Conservation (phyloP, 2,888 invertebrate genomes). For the Amphipyra berbera region DNA sequence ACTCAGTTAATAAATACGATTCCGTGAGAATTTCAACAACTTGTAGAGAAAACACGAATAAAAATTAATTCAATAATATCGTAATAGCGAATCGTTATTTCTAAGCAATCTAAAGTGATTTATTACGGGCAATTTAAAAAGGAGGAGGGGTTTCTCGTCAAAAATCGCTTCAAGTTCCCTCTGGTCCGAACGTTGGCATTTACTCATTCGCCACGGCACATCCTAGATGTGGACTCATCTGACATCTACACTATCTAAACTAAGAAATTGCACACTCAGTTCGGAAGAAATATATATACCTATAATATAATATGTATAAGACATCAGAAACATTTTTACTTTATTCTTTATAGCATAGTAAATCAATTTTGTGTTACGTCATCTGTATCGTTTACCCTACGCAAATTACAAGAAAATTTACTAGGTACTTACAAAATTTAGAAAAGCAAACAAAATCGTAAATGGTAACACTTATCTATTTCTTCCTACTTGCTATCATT, state of each 20-base stretch:
- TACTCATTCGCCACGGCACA: slow-evolving; percentile 74
- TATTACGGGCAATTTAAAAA: slow-evolving; percentile 70
- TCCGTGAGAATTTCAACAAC: slow-evolving; percentile 36
- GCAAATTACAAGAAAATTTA: neutral
- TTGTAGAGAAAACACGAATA: slow-evolving; percentile 17
- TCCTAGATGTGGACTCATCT: slow-evolving; percentile 52
- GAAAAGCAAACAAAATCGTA: slow-evolving; percentile 2
- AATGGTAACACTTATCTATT: slow-evolving; percentile 1
- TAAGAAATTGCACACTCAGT: neutral
- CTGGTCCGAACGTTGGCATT: slow-evolving; percentile 63
- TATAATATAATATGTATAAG: slow-evolving; percentile 15
- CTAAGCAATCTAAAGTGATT: slow-evolving; percentile 69
- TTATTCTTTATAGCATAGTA: slow-evolving; percentile 16
- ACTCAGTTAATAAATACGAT: neutral
- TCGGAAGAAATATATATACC: neutral
- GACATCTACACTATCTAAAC: slow-evolving; percentile 36
- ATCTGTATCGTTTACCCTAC: no score
- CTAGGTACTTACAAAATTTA: no score
- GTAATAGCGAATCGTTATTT: slow-evolving; percentile 53
- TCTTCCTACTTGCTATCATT: slow-evolving; percentile 14
- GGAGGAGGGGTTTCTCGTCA: slow-evolving; percentile 69
- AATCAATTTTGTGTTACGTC: no score
- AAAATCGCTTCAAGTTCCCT: slow-evolving; percentile 68
- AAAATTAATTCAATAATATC: slow-evolving; percentile 55
- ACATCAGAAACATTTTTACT: slow-evolving; percentile 21